Evolutionary conservation across 2,113 vertebrate genomes (phyloP), one percentile per base, ranked within the genome.

Genomic region (Pandion haliaetus): DNA sequence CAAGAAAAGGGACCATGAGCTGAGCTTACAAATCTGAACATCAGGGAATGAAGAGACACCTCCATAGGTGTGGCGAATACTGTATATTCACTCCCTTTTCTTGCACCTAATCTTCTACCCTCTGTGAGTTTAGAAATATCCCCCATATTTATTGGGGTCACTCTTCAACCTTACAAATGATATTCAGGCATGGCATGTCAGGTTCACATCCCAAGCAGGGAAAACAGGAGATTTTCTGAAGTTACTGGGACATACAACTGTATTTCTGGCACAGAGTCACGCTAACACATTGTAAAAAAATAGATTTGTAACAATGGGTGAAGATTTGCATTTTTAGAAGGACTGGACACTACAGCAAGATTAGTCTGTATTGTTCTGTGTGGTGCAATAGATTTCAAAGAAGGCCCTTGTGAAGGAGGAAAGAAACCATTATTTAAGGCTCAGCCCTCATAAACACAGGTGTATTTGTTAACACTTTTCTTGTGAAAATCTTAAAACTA

Each of bases 111-210:
- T 50, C n/a, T 6, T 42, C 81, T 36, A 26, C 34, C 31, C 36
- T 14, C 29, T 8, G 9, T 4, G 57, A 59, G 44, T 8, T 25
- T 6, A 54, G 58, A 36, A 31, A 42, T 17, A 54, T 12, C 31
- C 36, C 59, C n/a, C 8, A 1, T 10, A 6, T 11, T 34, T 45
- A 50, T 0, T 20, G 10, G 32, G 47, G 24, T 28, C 4, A 0
- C 42, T 66, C 49, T n/a, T 71, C 65, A 26, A 12, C 55, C 67
- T 42, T 12, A 25, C 26, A 17, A 29, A 14, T 1, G 11, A 14
- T 23, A n/a, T 19, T 72, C 42, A 49, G 77, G 25, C 6, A 24
- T 1, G 23, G 26, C 5, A 2, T 3, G 11, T 7, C 61, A 57
- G 36, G 9, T 19, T 58, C 20, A 9, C 19, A 11, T 12, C 25